Evolutionary conservation across 1,140 invertebrate genomes (phyloP).

Genomic region (Pogonognathellus flavescens): DNA sequence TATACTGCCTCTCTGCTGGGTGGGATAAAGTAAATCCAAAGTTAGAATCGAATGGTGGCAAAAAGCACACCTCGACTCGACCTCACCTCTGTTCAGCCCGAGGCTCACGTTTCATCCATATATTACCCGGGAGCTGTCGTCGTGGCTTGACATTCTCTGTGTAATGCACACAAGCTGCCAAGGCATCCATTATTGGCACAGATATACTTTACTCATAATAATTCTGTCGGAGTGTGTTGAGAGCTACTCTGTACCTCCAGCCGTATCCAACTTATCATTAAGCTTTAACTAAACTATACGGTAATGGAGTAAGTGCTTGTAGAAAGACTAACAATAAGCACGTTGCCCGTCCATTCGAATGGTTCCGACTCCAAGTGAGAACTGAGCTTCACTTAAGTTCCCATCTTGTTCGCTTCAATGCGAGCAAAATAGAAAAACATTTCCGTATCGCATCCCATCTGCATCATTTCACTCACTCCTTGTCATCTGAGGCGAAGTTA

Average conservation of each 20-base stretch:
- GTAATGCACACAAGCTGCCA: background rate
- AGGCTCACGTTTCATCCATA: conserved; percentile 33
- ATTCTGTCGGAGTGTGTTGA: background rate
- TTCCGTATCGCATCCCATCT: conserved; percentile 65
- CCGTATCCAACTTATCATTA: no score
- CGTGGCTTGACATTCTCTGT: background rate
- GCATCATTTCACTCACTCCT: conserved; percentile 64
- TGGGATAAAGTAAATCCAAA: background rate
- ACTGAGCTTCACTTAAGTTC: conserved; percentile 38
- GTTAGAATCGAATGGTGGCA: conserved; percentile 16
- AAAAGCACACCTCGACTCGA: conserved; percentile 18
- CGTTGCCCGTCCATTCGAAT: background rate
- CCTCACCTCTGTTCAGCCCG: conserved; percentile 23
- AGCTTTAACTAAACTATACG: background rate
- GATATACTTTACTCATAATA: background rate
- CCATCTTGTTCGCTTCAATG: conserved; percentile 36
- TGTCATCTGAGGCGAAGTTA: conserved; percentile 9
- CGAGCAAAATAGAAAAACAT: conserved; percentile 58
- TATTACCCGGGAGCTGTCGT: conserved; percentile 28
- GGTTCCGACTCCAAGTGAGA: background rate
- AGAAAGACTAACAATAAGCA: background rate
- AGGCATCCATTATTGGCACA: background rate
- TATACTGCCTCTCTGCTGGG: background rate
- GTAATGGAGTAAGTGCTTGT: background rate
- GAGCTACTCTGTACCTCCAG: no score